Evolutionary conservation across 2,797 vertebrate genomes (phyloP).

Genomic region (Malurus splendens): DNA sequence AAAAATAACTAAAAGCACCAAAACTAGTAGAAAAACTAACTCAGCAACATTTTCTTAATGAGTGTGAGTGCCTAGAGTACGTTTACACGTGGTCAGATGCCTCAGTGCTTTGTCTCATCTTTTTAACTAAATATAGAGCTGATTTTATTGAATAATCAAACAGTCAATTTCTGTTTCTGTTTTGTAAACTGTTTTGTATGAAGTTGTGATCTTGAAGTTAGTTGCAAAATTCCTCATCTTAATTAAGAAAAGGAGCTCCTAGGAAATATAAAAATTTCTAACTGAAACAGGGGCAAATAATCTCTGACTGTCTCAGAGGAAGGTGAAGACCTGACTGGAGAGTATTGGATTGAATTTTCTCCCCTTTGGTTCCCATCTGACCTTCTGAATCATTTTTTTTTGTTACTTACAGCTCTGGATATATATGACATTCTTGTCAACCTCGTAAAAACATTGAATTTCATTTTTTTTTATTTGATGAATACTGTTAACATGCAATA

Average conservation of each 20-base stretch:
- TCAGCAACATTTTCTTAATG: background rate
- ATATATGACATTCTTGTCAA: background rate
- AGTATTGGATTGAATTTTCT: background rate
- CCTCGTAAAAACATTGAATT: background rate
- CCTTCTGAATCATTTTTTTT: background rate
- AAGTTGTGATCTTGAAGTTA: background rate
- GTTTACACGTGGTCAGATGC: background rate
- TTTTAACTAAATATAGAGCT: background rate
- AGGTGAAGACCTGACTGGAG: background rate
- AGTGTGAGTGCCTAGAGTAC: accelerated
- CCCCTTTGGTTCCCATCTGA: background rate
- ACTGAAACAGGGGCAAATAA: background rate
- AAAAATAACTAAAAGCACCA: background rate
- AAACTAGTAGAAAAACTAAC: background rate
- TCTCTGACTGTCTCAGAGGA: background rate
- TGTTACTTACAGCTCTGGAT: background rate
- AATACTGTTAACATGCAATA: background rate
- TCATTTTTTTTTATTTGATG: background rate
- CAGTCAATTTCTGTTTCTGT: background rate
- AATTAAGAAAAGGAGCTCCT: background rate
- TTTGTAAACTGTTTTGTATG: background rate
- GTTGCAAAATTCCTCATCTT: background rate
- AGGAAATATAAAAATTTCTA: background rate
- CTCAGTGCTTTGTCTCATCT: background rate
- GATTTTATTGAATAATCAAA: background rate